Evolutionary conservation across 2,797 vertebrate species (phyloP), one percentile per base, ranked within the genome.

Genomic region (Erethizon dorsatum): DNA sequence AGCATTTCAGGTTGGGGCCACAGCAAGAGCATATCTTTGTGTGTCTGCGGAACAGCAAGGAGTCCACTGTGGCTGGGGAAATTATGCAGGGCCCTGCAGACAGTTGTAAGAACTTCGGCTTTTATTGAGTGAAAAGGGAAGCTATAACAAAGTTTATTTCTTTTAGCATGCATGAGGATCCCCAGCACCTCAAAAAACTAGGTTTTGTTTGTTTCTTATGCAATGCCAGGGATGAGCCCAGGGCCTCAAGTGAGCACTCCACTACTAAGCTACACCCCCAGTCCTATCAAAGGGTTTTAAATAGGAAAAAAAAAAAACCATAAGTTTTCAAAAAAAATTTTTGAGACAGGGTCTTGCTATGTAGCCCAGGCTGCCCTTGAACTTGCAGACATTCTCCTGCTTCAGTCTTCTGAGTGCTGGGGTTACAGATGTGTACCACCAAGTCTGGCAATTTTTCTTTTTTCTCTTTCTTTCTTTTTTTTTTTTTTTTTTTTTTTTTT

Each of bases 81-180:
- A 84, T 11, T n/a, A 50, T 20, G 45, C 26, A 89, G 54, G 54
- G 41, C 45, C 67, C 78, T 95, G 63, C 82, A 92, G 71, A 61
- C 69, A 73, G 56, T 28, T 83, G 22, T 85, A 69, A 88, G 37
- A 67, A 89, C 52, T 83, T 79, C 56, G 69, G 31, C 33, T 91
- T 91, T 91, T 85, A 95, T 86, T 79, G 11, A 71, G 41, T 67
- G 63, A 75, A 97, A 96, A 97, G 52, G 17, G 47, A 92, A 80
- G 41, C 59, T 78, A 47, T 31, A 45, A 77, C 56, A 92, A 94
- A 41, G 14, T 86, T 89, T 77, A 18, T 83, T 33, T 52, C 61
- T 83, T 28, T 45, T 26, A 45, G 24, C 41, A 75, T 47, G 41
- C 22, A 75, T 47, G 71, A 77, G 13, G 13, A 28, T 75, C 71